Base-by-base conservation (phyloP, 2,797 vertebrate species). In the Numenius phaeopus region DNA sequence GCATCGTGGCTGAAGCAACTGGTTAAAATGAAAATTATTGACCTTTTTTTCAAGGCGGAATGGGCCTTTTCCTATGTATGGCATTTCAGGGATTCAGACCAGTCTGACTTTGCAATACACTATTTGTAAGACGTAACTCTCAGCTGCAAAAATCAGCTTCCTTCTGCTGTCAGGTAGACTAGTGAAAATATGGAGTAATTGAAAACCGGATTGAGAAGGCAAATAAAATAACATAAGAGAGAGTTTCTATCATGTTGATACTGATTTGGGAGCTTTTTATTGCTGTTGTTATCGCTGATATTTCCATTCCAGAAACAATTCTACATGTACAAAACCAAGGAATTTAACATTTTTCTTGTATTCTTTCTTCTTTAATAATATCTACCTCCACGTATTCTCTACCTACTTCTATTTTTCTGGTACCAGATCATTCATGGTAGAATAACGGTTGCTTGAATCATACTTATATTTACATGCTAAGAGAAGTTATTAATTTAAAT, bases 291-390 rank as follows among this genome's bases (percentile, higher is more conserved):
- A 92, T 47, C 92, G 92, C 69, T 81, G 79, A 19, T 69, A 83
- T 89, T 96, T 94, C 79, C 72, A 90, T 94, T 89, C 75, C 54
- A 78, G 57, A 83, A 96, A 93, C 87, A 92, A 94, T 89, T 94
- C 40, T 39, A 27, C 6, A 34, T 47, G 65, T 27, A 86, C 46
- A 81, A 93, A 87, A 2, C 26, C 57, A 91, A 85, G 49, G 50
- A 87, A 69, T 87, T 90, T 78, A 89, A 89, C 69, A 34, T 46
- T 85, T 95, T 91, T 87, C 88, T 69, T 75, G 23, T 57, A 64
- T 87, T 70, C 26, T 75, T 97, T 84, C 67, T 69, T 75, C 79
- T 81, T 95, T 81, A 91, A 89, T 93, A 89, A 49, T 52, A 61
- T 30, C 69, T 85, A 32, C 61, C 57, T 90, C 59, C 67, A 87